Percentiles rank a stretch among this genome's conserved stretches.
These are phyloP conservation scores for Pelobates cultripes DNA, from an alignment of 2,797 vertebrate genomes.

Conservation along the genomic window DNA sequence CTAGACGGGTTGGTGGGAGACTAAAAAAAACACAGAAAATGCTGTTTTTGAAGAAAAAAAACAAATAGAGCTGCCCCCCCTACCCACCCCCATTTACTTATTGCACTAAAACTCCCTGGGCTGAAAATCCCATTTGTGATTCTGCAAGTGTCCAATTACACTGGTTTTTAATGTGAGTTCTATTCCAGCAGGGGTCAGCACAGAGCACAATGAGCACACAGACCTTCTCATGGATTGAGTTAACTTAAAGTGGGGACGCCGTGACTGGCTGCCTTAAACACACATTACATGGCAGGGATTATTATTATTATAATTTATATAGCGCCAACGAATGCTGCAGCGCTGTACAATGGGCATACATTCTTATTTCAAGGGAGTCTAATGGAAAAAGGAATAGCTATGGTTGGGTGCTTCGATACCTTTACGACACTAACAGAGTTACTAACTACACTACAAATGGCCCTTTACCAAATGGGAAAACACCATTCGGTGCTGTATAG, in stretches of 20 bases:
- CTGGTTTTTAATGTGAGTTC: background rate
- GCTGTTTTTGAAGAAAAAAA: constrained; percentile 45
- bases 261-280: constrained; percentile 19
- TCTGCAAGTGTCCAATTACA: constrained; percentile 24
- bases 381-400: too few species aligned
- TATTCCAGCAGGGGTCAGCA: constrained; percentile 68
- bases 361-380: too few species aligned
- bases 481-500: too few species aligned
- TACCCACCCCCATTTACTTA: constrained; percentile 51
- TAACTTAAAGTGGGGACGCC: constrained; percentile 59
- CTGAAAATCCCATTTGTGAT: background rate
- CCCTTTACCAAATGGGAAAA: too few species aligned
- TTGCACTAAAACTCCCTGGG: background rate
- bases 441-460: too few species aligned
- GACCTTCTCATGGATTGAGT: constrained; percentile 53
- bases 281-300: too few species aligned
- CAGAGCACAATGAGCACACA: constrained; percentile 40
- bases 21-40: constrained; percentile 57
- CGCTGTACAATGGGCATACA: too few species aligned
- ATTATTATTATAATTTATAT: too few species aligned
- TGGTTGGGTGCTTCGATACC: too few species aligned
- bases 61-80: constrained; percentile 51
- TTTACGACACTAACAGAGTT: too few species aligned
- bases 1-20: constrained; percentile 60
- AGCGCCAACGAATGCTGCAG: too few species aligned